Conservation (phyloP, 2,113 vertebrate genomes). For the Acanthochromis polyacanthus region DNA sequence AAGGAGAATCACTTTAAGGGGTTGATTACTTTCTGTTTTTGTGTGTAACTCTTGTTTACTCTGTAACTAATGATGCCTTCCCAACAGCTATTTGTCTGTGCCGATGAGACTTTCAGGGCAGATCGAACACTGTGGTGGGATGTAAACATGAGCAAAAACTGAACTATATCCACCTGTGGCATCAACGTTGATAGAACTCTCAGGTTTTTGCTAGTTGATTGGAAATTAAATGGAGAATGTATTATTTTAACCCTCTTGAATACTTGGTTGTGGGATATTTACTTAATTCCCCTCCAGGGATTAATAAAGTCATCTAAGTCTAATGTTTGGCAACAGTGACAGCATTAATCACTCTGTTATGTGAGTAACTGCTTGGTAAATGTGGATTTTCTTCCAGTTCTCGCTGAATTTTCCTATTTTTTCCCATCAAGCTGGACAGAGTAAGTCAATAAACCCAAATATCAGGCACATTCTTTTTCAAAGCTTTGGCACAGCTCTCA, state of each 20-base stretch:
- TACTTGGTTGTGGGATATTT: too few relatives aligned
- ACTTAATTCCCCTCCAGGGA: too few relatives aligned
- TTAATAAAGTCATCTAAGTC: too few relatives aligned
- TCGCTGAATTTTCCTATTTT: background rate
- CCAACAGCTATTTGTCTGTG: slow-evolving; percentile 40
- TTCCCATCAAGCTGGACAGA: background rate
- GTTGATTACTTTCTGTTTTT: slow-evolving; percentile 85
- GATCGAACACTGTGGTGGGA: slow-evolving; percentile 41
- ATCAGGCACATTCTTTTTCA: slow-evolving; percentile 15
- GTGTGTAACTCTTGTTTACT: slow-evolving; percentile 72
- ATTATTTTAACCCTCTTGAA: too few relatives aligned
- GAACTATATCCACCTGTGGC: slow-evolving; percentile 7
- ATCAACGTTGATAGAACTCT: background rate
- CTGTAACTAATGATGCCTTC: slow-evolving; percentile 55
- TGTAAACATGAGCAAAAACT: slow-evolving; percentile 22
- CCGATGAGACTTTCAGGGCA: slow-evolving; percentile 35
- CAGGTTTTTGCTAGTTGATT: background rate
- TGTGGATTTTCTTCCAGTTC: slow-evolving; percentile 9
- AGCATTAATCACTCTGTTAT: background rate
- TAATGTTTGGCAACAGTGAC: too few relatives aligned
- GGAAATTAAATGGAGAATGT: too few relatives aligned
- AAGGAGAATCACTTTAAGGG: slow-evolving; percentile 79
- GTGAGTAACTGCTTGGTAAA: background rate
- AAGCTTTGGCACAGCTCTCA: slow-evolving; percentile 12
- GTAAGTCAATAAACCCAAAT: slow-evolving; percentile 42